Percentiles rank a stretch among this genome's conserved stretches.
Evolutionary conservation across 2,888 invertebrate species (phyloP).

Genomic region (Macroteleia sp.): DNA sequence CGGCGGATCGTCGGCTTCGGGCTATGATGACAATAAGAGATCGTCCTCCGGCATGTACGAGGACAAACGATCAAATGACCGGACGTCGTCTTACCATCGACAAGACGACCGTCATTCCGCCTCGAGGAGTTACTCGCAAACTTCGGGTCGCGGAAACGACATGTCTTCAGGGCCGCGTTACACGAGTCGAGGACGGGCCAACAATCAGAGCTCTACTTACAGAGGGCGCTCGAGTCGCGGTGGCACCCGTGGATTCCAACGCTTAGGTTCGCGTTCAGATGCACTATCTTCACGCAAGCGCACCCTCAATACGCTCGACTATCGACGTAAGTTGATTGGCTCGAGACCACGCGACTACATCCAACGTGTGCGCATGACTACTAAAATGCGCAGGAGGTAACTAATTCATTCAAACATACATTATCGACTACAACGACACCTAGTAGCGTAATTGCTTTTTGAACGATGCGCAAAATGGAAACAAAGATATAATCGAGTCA

Average conservation of each 20-base stretch:
- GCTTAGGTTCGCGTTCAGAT: conserved; percentile 78
- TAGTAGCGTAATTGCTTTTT: conserved; percentile 75
- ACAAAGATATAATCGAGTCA: conserved; percentile 28
- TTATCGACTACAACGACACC: conserved; percentile 76
- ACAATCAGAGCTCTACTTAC: conserved; percentile 77
- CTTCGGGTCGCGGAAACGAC: conserved; percentile 79
- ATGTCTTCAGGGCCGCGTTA: conserved; percentile 79
- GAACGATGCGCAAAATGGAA: conserved; percentile 42
- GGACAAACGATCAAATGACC: conserved; percentile 81
- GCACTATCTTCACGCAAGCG: conserved; percentile 79
- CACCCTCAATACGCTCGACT: conserved; percentile 78
- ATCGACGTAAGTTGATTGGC: conserved; percentile 81
- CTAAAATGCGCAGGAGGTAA: conserved; percentile 83
- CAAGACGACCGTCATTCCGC: conserved; percentile 81
- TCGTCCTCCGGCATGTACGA: conserved; percentile 79
- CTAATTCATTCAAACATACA: conserved; percentile 74
- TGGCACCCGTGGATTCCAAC: conserved; percentile 77
- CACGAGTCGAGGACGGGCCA: conserved; percentile 78
- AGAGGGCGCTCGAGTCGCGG: conserved; percentile 80
- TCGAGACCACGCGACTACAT: conserved; percentile 82
- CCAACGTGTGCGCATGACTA: conserved; percentile 80
- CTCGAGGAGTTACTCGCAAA: conserved; percentile 78
- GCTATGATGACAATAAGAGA: conserved; percentile 80
- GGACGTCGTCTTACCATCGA: conserved; percentile 80
- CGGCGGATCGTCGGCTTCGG: conserved; percentile 77